Percentiles rank a stretch among this genome's conserved stretches.
phyloP scores from a whole-genome alignment of 1,140 invertebrate genomes.

The Muscidifurax raptorellus region DNA sequence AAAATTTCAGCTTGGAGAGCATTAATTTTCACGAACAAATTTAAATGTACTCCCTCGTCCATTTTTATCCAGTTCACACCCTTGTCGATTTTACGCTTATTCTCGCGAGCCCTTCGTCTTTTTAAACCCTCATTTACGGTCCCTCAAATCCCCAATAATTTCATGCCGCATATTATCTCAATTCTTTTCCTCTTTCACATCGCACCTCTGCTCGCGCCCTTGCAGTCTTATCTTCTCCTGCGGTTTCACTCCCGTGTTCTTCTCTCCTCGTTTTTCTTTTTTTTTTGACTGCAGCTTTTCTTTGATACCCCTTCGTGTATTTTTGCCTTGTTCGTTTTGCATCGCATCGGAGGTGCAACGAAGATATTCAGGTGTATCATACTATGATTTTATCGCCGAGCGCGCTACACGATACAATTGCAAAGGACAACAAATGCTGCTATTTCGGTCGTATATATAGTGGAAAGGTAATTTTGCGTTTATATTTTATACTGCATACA shows the following conservation, averaged over 20 bases:
- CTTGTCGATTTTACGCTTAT: background rate
- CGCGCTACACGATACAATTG: background rate
- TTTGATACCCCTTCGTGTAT: background rate
- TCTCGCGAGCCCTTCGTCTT: background rate
- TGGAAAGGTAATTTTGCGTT: no score
- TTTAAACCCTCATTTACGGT: conserved; percentile 19
- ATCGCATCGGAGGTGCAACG: background rate
- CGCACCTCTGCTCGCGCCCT: background rate
- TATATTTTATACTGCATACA: no score
- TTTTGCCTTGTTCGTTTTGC: background rate
- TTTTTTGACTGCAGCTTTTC: background rate
- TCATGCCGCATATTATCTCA: background rate
- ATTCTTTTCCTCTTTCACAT: background rate
- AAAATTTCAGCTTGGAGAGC: no score
- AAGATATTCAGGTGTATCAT: conserved; percentile 3
- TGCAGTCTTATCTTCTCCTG: conserved; percentile 6
- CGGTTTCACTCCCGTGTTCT: conserved; percentile 36
- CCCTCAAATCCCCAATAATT: conserved; percentile 45
- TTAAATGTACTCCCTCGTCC: no score
- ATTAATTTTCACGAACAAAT: no score
- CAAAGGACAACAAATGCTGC: background rate
- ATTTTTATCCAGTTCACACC: background rate
- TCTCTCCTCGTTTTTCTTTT: background rate
- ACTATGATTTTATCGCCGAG: conserved; percentile 17
- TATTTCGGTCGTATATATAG: background rate